Percentiles rank a stretch among this genome's conserved stretches.
Evolutionary conservation across 1,140 invertebrate genomes (phyloP).

Genomic region (Drosophila kohkoa): DNA sequence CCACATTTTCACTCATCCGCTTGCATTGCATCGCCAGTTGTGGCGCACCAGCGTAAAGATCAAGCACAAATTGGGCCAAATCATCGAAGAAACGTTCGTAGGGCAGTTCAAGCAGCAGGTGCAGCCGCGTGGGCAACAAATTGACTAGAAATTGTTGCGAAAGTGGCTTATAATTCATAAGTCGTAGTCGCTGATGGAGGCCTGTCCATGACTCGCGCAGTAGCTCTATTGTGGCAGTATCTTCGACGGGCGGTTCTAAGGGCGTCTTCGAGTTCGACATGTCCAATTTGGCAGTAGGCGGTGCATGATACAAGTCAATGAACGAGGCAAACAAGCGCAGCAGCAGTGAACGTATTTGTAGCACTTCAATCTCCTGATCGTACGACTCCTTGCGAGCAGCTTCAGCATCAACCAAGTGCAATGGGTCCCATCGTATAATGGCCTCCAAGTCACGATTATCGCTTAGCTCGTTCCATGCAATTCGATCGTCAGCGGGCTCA

Average conservation of each 20-base stretch:
- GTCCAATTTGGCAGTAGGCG: constrained; percentile 36
- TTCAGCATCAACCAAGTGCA: constrained; percentile 67
- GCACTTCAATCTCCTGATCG: constrained; percentile 78
- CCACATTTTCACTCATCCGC: constrained; percentile 66
- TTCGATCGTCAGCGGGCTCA: constrained; percentile 85
- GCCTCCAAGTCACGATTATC: constrained; percentile 88
- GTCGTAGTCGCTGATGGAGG: constrained; percentile 70
- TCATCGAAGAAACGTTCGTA: constrained; percentile 80
- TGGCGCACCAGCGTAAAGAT: constrained; percentile 58
- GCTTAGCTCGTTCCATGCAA: constrained; percentile 85
- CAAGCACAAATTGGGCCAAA: constrained; percentile 69
- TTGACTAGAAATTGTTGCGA: constrained; percentile 84
- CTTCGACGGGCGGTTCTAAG: constrained; percentile 22
- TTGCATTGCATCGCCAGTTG: constrained; percentile 65
- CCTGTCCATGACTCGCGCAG: constrained; percentile 75
- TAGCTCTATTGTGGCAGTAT: constrained; percentile 64
- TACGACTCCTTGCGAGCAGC: constrained; percentile 77
- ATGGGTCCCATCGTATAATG: constrained; percentile 87
- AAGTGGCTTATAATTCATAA: constrained; percentile 76
- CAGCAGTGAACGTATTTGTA: constrained; percentile 73
- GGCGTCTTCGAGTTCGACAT: constrained; percentile 19
- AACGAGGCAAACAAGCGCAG: constrained; percentile 76
- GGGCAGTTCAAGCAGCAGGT: constrained; percentile 71
- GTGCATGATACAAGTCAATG: constrained; percentile 74
- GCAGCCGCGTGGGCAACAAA: constrained; percentile 79